phyloP scores from a whole-genome alignment of 2,797 vertebrate genomes.

The Sebastes iracundus region DNA sequence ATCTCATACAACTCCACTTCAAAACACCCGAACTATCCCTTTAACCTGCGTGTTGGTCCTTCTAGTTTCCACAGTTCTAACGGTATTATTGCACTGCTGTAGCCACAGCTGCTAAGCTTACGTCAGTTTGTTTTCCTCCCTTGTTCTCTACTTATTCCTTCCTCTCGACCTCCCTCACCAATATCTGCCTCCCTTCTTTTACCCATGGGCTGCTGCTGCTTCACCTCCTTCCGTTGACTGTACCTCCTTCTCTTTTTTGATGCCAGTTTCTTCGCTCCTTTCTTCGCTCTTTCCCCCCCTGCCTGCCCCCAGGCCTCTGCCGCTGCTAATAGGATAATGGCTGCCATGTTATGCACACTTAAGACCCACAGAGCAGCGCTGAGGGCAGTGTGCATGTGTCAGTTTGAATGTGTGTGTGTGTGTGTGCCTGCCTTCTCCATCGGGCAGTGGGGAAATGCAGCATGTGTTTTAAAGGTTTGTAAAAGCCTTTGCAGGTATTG shows the following conservation, averaged over 20 bases:
- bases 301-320: conserved; percentile 63
- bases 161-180: neutral
- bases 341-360: conserved; percentile 84
- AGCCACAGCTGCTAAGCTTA: conserved; percentile 29
- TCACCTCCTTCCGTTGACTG: neutral
- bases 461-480: conserved; percentile 24
- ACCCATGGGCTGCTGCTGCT: neutral
- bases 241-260: conserved; percentile 13
- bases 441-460: neutral
- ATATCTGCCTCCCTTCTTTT: conserved; percentile 5
- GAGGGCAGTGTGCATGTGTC: conserved; percentile 43
- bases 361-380: conserved; percentile 69
- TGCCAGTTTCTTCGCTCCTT: conserved; percentile 20
- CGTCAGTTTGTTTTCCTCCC: conserved; percentile 4
- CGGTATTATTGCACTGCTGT: neutral
- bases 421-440: neutral
- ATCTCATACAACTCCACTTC: too few relatives aligned
- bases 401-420: conserved; percentile 2
- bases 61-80: neutral
- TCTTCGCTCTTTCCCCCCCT: neutral
- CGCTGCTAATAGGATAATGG: conserved; percentile 85
- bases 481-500: conserved; percentile 19
- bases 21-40: neutral
- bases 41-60: neutral
- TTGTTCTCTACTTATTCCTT: conserved; percentile 1